Base-by-base conservation (phyloP, 2,113 vertebrate genomes). In the Lampris incognitus region DNA sequence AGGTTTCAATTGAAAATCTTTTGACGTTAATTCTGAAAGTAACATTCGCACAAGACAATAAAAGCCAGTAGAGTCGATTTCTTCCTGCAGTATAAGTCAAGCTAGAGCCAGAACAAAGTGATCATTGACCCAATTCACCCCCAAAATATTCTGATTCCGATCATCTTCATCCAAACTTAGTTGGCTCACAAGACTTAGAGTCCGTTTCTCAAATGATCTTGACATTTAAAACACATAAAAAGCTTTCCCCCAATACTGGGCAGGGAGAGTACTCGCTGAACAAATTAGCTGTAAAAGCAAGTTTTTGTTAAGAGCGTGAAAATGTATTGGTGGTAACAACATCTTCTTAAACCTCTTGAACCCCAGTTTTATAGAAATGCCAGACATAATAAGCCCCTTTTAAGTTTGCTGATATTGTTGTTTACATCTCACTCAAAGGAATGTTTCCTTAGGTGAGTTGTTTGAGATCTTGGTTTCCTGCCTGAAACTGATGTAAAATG, bases 321-420 rank as follows among this genome's bases (percentile, higher is more conserved):
- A 76, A 69, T 61, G 52, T 37, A 72, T 80, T 13, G 54, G 50
- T 66, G 79, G 79, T 75, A 74, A 85, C 74, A 69, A 78, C 61
- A 73, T 77, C 41, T 71, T 56, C 70, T 41, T 2, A 68, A 62
- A 61, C 44, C 71, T 83, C n/a, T 3, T 78, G 72, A 86, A 74
- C 9, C 44, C 0, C 61, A 39, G 78, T 72, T 83, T 80, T 61
- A 85, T 72, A 58, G 66, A 84, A 85, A 86, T 85, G 72, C 74
- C 60, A 54, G 81, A 60, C 2, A 3, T 67, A 85, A 79, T 66
- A 81, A 80, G 48, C 67, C 38, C 24, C 62, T 83, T 86, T 82
- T 59, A 71, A 74, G 40, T 79, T 54, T 61, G 50, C 64, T 72
- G 69, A 84, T 81, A 65, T 4, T 6, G 54, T 77, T 70, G 24